Conservation (phyloP, 2,113 vertebrate genomes). For the human region DNA sequence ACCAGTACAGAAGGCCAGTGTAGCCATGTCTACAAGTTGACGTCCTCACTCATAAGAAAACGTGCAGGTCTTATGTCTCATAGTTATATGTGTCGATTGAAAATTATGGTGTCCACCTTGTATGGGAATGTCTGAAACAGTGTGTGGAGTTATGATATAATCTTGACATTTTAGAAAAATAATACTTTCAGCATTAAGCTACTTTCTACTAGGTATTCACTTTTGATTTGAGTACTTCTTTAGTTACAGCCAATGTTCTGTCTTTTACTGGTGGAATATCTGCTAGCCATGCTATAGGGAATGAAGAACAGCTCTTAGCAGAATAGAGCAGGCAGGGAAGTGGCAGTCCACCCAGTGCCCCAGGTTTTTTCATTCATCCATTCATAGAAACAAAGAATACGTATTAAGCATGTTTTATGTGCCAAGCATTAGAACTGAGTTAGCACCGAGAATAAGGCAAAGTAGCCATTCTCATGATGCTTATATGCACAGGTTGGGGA, state of each 20-base stretch:
- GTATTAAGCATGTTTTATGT: neutral
- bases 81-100: neutral
- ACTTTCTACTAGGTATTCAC: neutral
- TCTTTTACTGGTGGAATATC: neutral
- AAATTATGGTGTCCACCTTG: neutral
- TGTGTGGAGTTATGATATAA: neutral
- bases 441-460: neutral
- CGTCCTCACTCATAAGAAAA: neutral
- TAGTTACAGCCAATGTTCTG: neutral
- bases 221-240: neutral
- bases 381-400: neutral
- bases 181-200: neutral
- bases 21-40: neutral
- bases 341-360: accelerated
- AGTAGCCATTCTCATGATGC: neutral
- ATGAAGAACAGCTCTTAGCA: neutral
- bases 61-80: neutral
- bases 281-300: neutral
- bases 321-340: neutral
- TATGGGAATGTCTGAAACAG: neutral
- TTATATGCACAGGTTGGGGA: neutral
- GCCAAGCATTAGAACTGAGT: neutral
- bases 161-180: neutral
- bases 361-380: neutral
- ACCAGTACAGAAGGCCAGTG: accelerated